Percentiles rank a stretch among this genome's conserved stretches.
Evolutionary conservation across 2,113 vertebrate genomes (phyloP).

Genomic region (Penelope pileata): DNA sequence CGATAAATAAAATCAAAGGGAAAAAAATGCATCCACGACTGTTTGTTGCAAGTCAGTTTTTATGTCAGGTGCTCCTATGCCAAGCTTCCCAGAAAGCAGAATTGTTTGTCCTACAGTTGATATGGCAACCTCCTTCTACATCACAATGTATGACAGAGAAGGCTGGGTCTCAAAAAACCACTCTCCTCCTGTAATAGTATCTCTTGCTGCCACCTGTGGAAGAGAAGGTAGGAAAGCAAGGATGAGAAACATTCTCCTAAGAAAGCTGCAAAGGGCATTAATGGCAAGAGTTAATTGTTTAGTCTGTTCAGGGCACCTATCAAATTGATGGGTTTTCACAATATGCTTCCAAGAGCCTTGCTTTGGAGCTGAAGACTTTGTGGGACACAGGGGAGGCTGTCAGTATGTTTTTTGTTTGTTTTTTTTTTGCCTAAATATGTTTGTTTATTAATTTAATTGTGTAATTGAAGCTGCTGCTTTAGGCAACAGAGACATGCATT

Average conservation of each 20-base stretch:
- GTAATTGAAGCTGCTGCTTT: background rate
- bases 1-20: background rate
- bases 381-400: background rate
- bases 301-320: no score
- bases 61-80: background rate
- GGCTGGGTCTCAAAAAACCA: background rate
- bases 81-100: background rate
- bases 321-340: no score
- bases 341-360: background rate
- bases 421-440: background rate
- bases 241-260: background rate
- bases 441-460: background rate
- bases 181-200: background rate
- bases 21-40: background rate
- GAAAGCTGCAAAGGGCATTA: background rate
- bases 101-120: fast-evolving
- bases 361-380: background rate
- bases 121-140: background rate
- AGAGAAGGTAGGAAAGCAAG: background rate
- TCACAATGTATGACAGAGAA: background rate
- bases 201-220: background rate
- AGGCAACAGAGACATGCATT: background rate
- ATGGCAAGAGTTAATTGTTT: background rate
- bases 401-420: background rate
- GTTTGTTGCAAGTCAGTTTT: background rate